Evolutionary conservation across 2,888 invertebrate genomes (phyloP).

Genomic region (Agonopterix arenella): DNA sequence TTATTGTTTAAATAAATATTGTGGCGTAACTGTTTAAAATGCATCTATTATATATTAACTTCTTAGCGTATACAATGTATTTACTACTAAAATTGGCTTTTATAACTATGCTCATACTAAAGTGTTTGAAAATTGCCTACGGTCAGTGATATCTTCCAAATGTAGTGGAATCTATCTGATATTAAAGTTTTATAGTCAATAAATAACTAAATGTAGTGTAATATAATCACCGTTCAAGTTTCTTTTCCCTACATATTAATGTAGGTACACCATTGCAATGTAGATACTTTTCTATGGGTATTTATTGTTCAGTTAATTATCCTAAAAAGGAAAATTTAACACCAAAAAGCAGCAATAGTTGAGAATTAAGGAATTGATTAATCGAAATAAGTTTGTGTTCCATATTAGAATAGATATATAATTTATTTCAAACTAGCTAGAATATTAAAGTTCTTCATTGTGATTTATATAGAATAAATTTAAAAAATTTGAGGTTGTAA

Average conservation of each 20-base stretch:
- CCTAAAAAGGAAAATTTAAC: no score
- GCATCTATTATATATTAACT: no score
- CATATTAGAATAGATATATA: constrained; percentile 10
- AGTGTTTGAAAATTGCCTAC: neutral
- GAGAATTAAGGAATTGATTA: constrained; percentile 20
- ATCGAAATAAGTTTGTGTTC: constrained; percentile 10
- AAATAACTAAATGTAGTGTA: constrained; percentile 6
- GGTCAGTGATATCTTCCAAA: constrained; percentile 22
- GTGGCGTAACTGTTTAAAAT: no score
- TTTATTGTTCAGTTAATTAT: no score
- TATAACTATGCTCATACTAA: constrained; percentile 7
- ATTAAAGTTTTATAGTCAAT: constrained; percentile 13
- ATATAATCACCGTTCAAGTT: constrained; percentile 6
- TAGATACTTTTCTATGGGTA: neutral
- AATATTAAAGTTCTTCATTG: constrained; percentile 2
- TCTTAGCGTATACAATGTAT: no score
- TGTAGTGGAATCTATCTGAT: constrained; percentile 35
- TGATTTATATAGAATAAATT: no score
- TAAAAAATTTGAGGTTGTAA: no score
- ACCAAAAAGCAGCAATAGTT: constrained; percentile 13
- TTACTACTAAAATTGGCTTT: no score
- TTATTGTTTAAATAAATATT: no score
- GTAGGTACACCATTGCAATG: constrained; percentile 7
- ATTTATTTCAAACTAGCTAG: neutral
- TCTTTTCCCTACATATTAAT: constrained; percentile 6